Base-by-base conservation (phyloP, 2,113 vertebrate genomes). In the Proteles cristata region DNA sequence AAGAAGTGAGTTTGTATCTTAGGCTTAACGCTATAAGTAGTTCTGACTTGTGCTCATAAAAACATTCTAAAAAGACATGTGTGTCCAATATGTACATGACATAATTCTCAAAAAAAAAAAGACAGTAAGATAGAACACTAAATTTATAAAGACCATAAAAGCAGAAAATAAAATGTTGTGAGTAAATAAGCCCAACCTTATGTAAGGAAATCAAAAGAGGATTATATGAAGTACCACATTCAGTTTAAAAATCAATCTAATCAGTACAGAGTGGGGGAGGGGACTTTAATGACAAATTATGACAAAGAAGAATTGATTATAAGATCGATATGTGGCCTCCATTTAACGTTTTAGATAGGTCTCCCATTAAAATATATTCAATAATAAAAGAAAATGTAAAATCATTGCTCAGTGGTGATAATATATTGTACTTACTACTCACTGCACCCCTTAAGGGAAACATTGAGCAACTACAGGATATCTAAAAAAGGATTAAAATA, bases 311-410 rank as follows among this genome's bases (percentile, higher is more conserved):
- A 45, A 45, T 48, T 94, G 45, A 68, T 12, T 84, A 31, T 7
- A 66, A 77, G 33, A 43, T 93, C 28, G 50, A 45, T 58, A 65
- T 55, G 19, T 65, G 1, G 0, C 26, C 35, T 4, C 1, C 2
- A 63, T 84, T 43, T 95, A 7, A 90, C 19, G 19, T 69, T 71
- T 88, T n/a, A 80, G 76, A 21, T 74, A 80, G 63, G 25, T 55
- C 15, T 93, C 43, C 23, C 63, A 55, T 35, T 96, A 88, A 97
- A 97, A 92, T 63, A 63, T 50, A 45, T 83, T 95, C 17, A 33
- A 55, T 19, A 88, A 77, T 1, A 85, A 83, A 87, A 84, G 7
- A 66, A 3, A 11, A 80, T 26, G 5, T 35, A 82, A 35, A 74
- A 58, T 33, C 4, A 23, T 48, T 82, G 2, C 17, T 63, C 0